These are phyloP conservation scores for Shargacucullia verbasci DNA, from an alignment of 2,888 invertebrate species.

Conservation along the genomic window DNA sequence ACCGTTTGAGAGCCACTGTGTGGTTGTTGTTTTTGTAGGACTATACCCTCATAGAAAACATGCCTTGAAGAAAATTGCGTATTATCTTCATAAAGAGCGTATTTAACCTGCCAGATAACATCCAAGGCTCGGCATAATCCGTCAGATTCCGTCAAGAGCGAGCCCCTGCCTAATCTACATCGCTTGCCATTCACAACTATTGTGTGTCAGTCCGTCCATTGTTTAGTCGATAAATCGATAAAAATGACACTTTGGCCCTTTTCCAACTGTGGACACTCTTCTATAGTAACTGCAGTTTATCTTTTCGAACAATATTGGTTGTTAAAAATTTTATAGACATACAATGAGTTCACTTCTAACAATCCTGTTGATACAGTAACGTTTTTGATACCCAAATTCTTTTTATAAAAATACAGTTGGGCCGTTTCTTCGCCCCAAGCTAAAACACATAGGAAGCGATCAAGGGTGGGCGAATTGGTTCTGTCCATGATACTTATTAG, in stretches of 20 bases:
- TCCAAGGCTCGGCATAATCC: constrained; percentile 50
- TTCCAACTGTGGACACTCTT: constrained; percentile 68
- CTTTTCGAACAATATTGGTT: constrained; percentile 26
- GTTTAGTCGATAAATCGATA: constrained; percentile 82
- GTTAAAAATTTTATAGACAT: constrained; percentile 20
- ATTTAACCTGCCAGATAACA: constrained; percentile 57
- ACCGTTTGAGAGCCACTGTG: too few relatives aligned
- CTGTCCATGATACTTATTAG: too few relatives aligned
- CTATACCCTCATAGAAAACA: background rate
- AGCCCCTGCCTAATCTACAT: constrained; percentile 87
- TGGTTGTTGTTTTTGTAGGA: too few relatives aligned
- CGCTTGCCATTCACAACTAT: constrained; percentile 85
- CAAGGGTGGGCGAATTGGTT: too few relatives aligned
- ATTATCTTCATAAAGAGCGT: constrained; percentile 43
- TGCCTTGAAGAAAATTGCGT: constrained; percentile 14
- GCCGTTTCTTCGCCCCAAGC: too few relatives aligned
- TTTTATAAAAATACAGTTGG: too few relatives aligned
- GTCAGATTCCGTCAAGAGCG: constrained; percentile 58
- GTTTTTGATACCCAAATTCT: too few relatives aligned
- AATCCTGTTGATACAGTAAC: constrained; percentile 7
- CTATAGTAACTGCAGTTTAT: constrained; percentile 38
- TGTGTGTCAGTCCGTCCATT: constrained; percentile 79
- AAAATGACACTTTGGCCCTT: constrained; percentile 83
- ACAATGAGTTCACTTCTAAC: constrained; percentile 6
- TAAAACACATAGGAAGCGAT: too few relatives aligned